These are phyloP conservation scores for Tyto alba DNA, from an alignment of 2,113 vertebrate species.

Conservation along the genomic window DNA sequence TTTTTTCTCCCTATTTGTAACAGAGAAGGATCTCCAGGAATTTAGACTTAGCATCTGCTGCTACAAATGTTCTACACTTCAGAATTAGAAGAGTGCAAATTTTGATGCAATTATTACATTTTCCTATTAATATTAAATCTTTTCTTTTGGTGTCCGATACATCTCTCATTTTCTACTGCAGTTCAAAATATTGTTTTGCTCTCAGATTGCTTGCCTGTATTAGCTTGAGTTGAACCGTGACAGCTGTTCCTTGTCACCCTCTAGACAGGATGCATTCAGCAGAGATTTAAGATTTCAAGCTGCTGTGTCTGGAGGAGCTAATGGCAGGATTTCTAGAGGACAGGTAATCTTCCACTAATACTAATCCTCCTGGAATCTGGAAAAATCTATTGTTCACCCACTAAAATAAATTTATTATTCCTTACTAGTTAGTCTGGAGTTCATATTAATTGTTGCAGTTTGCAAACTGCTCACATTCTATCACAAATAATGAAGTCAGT, in stretches of 20 bases:
- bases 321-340: slow-evolving; percentile 10
- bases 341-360: slow-evolving; percentile 26
- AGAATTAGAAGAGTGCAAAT: background rate
- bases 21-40: background rate
- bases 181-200: background rate
- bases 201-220: background rate
- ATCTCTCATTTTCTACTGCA: background rate
- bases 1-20: background rate
- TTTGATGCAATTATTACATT: background rate
- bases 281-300: background rate
- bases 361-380: background rate
- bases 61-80: background rate
- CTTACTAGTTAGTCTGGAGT: background rate
- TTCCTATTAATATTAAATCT: background rate
- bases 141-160: background rate
- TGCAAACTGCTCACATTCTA: background rate
- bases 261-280: background rate
- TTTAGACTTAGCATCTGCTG: background rate
- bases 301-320: background rate
- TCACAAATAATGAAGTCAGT: background rate
- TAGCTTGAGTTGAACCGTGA: background rate
- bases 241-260: slow-evolving; percentile 40
- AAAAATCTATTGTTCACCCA: background rate
- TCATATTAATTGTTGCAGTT: background rate
- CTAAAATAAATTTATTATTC: background rate